phyloP scores from a whole-genome alignment of 2,888 invertebrate genomes.

The Agrotis ipsilon region DNA sequence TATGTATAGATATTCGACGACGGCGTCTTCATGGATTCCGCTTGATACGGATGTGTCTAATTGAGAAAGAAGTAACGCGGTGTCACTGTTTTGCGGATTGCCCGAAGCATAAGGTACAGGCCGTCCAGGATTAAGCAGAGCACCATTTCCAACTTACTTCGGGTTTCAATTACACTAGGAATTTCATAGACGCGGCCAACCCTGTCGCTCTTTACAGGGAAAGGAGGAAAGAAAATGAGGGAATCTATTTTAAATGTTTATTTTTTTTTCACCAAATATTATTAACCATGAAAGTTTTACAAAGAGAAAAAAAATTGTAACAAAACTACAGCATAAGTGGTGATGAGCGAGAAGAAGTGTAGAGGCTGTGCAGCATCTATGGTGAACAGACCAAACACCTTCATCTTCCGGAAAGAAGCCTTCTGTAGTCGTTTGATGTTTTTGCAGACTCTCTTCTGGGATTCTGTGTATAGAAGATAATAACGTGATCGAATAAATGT shows the following conservation, averaged over 20 bases:
- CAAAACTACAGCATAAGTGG: slow-evolving; percentile 14
- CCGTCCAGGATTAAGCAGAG: too few species aligned
- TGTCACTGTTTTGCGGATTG: too few species aligned
- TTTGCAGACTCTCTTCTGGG: slow-evolving; percentile 24
- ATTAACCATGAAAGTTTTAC: neutral
- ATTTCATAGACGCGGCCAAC: too few species aligned
- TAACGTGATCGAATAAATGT: neutral
- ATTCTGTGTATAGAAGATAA: slow-evolving; percentile 4
- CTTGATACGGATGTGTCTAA: too few species aligned
- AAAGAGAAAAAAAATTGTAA: slow-evolving; percentile 24
- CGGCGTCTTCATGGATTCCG: too few species aligned
- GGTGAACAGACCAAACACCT: slow-evolving; percentile 9
- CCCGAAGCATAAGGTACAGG: too few species aligned
- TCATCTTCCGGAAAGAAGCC: slow-evolving; percentile 13
- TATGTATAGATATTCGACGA: too few species aligned
- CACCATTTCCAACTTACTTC: too few species aligned
- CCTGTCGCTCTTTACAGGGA: too few species aligned
- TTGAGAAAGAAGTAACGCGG: too few species aligned
- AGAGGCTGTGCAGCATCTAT: slow-evolving; percentile 26
- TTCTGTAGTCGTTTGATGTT: slow-evolving; percentile 21
- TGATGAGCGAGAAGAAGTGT: slow-evolving; percentile 15
- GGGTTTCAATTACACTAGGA: too few species aligned
- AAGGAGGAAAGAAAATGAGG: too few species aligned
- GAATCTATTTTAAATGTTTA: neutral
- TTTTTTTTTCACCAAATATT: neutral